These are phyloP conservation scores for Gasterosteus aculeatus DNA, from an alignment of 2,113 vertebrate species.

Conservation along the genomic window DNA sequence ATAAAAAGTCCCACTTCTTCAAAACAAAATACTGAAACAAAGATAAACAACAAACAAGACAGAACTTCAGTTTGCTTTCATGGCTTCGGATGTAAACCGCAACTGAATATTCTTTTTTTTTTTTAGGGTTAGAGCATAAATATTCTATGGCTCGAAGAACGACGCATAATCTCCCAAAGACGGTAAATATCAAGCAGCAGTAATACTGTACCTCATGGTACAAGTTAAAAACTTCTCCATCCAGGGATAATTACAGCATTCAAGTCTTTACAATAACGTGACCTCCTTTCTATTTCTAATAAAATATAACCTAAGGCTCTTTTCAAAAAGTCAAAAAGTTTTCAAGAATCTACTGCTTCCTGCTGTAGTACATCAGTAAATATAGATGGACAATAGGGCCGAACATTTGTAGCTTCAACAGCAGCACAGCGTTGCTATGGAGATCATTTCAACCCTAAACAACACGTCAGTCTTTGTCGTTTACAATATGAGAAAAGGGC, in stretches of 20 bases:
- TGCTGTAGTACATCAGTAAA: neutral
- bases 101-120: neutral
- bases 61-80: neutral
- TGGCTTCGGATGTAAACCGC: slow-evolving; percentile 35
- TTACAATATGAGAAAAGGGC: neutral
- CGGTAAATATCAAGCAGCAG: slow-evolving; percentile 26
- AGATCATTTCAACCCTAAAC: neutral
- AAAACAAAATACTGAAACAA: slow-evolving; percentile 13
- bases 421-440: neutral
- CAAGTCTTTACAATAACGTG: neutral
- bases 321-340: too few relatives aligned
- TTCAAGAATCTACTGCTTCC: neutral
- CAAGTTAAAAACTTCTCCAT: slow-evolving; percentile 16
- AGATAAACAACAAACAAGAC: slow-evolving; percentile 7
- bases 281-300: slow-evolving; percentile 33
- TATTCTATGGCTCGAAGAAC: slow-evolving; percentile 62
- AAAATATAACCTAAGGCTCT: slow-evolving; percentile 35
- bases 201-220: slow-evolving; percentile 29
- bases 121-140: slow-evolving; percentile 44
- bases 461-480: neutral
- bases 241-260: neutral
- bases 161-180: slow-evolving; percentile 41
- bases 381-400: neutral
- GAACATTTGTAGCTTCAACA: neutral
- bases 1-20: neutral